phyloP scores from a whole-genome alignment of 2,888 invertebrate genomes.

The Masnerella sp. region DNA sequence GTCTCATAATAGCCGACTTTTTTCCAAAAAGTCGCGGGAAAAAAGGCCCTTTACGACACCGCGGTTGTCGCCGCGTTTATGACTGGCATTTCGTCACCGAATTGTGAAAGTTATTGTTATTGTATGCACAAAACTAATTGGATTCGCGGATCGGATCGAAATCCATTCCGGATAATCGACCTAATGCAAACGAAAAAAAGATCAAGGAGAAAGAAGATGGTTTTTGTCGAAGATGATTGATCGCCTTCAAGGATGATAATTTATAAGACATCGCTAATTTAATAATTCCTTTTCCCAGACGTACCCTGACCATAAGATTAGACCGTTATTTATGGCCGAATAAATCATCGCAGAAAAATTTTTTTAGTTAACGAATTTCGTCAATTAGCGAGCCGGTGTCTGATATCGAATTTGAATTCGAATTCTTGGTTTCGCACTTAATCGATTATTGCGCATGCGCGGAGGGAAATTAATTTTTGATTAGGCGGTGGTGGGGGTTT shows the following conservation, averaged over 20 bases:
- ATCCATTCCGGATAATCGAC: too few relatives aligned
- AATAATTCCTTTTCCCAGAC: constrained; percentile 3
- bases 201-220: background rate
- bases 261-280: constrained; percentile 32
- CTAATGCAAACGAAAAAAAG: too few relatives aligned
- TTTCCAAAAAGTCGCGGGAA: constrained; percentile 9
- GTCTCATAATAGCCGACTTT: constrained; percentile 2
- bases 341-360: constrained; percentile 7
- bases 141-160: constrained; percentile 27
- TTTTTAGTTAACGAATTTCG: background rate
- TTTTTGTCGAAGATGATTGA: background rate
- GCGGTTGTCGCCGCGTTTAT: constrained; percentile 29
- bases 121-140: constrained; percentile 1
- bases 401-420: constrained; percentile 16
- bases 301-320: background rate
- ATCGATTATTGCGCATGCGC: constrained; percentile 17
- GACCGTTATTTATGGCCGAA: constrained; percentile 23
- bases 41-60: constrained; percentile 25
- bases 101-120: constrained; percentile 44
- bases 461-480: too few relatives aligned
- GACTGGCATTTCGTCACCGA: constrained; percentile 29
- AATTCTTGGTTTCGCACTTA: constrained; percentile 17
- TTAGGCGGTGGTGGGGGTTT: too few relatives aligned
- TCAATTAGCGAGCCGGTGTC: constrained; percentile 2
- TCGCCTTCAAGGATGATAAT: too few relatives aligned